phyloP scores from a whole-genome alignment of 2,888 invertebrate species.

The Limnephilus rhombicus region DNA sequence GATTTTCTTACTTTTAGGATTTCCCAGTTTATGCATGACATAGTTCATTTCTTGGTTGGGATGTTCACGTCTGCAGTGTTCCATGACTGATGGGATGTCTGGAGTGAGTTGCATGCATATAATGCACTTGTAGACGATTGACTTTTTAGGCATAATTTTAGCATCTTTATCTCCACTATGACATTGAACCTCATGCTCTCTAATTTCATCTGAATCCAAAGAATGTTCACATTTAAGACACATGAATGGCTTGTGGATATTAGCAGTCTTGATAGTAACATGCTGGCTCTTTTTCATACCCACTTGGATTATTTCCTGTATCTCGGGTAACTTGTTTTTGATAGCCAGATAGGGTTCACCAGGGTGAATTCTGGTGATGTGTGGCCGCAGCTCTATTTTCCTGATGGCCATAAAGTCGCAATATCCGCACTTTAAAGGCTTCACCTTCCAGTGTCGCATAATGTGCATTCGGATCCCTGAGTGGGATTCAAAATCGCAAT shows the following conservation, averaged over 20 bases:
- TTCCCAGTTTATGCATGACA: constrained; percentile 69
- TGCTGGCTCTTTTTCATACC: constrained; percentile 34
- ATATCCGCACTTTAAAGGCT: constrained; percentile 73
- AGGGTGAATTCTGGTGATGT: constrained; percentile 70
- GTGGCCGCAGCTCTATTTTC: constrained; percentile 69
- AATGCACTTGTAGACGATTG: constrained; percentile 74
- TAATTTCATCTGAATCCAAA: constrained; percentile 67
- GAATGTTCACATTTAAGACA: constrained; percentile 72
- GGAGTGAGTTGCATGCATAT: constrained; percentile 72
- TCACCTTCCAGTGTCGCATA: constrained; percentile 74
- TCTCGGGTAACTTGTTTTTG: constrained; percentile 67
- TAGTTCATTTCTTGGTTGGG: constrained; percentile 69
- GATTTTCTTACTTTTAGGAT: constrained; percentile 65
- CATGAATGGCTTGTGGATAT: constrained; percentile 63
- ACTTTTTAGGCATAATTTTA: constrained; percentile 71
- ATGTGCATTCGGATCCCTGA: constrained; percentile 72
- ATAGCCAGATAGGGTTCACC: constrained; percentile 65
- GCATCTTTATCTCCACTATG: constrained; percentile 68
- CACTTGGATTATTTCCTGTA: constrained; percentile 66
- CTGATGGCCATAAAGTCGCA: constrained; percentile 71
- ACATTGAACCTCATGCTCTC: constrained; percentile 67
- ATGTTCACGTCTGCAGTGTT: constrained; percentile 72
- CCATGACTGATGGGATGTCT: constrained; percentile 69
- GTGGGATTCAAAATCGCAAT: constrained; percentile 69
- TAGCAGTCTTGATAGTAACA: neutral